Conservation (phyloP, 1,140 invertebrate genomes). For the Drosophila teissieri region DNA sequence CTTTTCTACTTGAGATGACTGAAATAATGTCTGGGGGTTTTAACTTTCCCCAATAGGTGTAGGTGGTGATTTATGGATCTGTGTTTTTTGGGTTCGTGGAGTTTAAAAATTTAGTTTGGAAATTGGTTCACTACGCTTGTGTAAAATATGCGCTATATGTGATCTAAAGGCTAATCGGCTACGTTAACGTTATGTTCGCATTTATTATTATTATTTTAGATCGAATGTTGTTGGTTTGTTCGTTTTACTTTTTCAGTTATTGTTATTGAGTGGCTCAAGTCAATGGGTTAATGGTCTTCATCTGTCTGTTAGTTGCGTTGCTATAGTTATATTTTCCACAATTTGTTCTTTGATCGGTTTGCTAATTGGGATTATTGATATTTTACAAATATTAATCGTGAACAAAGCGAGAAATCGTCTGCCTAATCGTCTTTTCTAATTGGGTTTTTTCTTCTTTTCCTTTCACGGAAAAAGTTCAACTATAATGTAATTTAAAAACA, state of each 20-base stretch:
- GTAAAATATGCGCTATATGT: slow-evolving; percentile 60
- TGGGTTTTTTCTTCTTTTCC: slow-evolving; percentile 13
- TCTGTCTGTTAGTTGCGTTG: slow-evolving; percentile 16
- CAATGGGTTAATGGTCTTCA: slow-evolving; percentile 23
- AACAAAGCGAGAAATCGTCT: slow-evolving; percentile 24
- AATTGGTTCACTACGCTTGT: slow-evolving; percentile 56
- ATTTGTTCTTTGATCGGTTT: slow-evolving; percentile 14
- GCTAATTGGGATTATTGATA: slow-evolving; percentile 21
- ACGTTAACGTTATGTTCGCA: slow-evolving; percentile 60
- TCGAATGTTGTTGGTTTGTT: slow-evolving; percentile 17
- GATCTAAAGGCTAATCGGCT: slow-evolving; percentile 59
- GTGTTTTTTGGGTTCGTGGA: slow-evolving; percentile 1
- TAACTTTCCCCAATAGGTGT: not conserved
- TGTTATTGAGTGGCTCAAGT: slow-evolving; percentile 33
- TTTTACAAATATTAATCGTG: slow-evolving; percentile 32
- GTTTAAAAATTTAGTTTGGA: slow-evolving; percentile 15
- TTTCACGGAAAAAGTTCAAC: slow-evolving; percentile 52
- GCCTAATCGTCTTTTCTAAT: slow-evolving; percentile 10
- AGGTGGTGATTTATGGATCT: not conserved
- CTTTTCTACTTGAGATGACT: too few species aligned
- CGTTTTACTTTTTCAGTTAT: slow-evolving; percentile 31
- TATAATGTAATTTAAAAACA: slow-evolving; percentile 66
- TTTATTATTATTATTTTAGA: slow-evolving; percentile 35
- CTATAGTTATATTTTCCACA: not conserved
- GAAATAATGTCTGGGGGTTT: too few species aligned